Evolutionary conservation across 2,888 invertebrate species (phyloP).

Genomic region (Tromatobia lineatoria): DNA sequence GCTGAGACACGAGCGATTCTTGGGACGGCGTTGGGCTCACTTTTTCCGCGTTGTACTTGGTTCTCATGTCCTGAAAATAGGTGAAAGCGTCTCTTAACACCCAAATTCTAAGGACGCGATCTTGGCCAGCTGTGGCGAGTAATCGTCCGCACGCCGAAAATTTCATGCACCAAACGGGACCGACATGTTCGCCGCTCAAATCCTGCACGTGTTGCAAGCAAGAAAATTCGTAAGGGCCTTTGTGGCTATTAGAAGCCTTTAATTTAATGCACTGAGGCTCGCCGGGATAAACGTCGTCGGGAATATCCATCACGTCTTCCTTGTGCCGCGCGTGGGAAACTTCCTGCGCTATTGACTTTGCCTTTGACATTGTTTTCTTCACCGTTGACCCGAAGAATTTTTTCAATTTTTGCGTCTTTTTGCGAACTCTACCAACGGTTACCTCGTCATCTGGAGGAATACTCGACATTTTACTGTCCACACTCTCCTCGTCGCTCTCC

Average conservation of each 20-base stretch:
- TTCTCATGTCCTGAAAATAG: slow-evolving; percentile 98
- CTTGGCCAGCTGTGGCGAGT: slow-evolving; percentile 98
- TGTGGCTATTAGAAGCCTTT: slow-evolving; percentile 98
- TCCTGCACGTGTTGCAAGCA: slow-evolving; percentile 96
- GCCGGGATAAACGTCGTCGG: slow-evolving; percentile 92
- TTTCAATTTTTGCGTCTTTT: slow-evolving; percentile 89
- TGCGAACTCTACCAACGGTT: slow-evolving; percentile 86
- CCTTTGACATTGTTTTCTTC: slow-evolving; percentile 96
- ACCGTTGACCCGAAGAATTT: slow-evolving; percentile 95
- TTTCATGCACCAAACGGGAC: slow-evolving; percentile 99
- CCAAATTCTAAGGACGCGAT: slow-evolving; percentile 97
- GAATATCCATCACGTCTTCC: slow-evolving; percentile 94
- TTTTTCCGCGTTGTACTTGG: slow-evolving; percentile 97
- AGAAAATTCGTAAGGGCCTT: slow-evolving; percentile 98
- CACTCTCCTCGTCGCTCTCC: slow-evolving; percentile 92
- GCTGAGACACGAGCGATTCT: slow-evolving; percentile 94
- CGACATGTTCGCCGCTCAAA: slow-evolving; percentile 93
- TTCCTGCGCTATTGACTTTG: slow-evolving; percentile 95
- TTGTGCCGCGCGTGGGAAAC: slow-evolving; percentile 95
- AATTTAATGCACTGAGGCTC: slow-evolving; percentile 93
- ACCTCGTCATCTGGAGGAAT: slow-evolving; percentile 86
- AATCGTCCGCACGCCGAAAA: slow-evolving; percentile 98
- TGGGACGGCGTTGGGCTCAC: slow-evolving; percentile 97
- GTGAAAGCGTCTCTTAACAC: slow-evolving; percentile 95
- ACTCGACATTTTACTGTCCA: slow-evolving; percentile 88